Evolutionary conservation across 2,113 vertebrate genomes (phyloP), one percentile per base, ranked within the genome.

Genomic region (Potamarius usumacintae): DNA sequence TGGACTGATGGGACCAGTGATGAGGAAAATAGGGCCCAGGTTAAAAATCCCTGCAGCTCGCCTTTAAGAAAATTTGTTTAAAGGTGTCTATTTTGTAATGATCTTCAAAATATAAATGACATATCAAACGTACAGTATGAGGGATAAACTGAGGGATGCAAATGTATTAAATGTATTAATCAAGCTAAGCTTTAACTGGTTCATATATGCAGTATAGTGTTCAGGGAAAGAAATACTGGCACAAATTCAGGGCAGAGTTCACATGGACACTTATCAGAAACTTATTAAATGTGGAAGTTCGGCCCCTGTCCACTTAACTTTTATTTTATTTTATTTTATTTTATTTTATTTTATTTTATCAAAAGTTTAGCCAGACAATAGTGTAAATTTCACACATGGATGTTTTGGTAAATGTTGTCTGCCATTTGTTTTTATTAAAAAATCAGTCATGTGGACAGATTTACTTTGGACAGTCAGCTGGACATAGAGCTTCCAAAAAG

Each of bases 121-220:
- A 82, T 85, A 83, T 87, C 86, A 88, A 50, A 78, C 72, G 22
- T 79, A 77, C 77, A 90, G 86, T 90, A 85, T 69, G 65, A 85
- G 86, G 71, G 84, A 72, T 88, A 83, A 77, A 82, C 78, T 50
- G 30, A 65, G 69, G 82, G 52, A 55, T 86, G 69, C 42, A 58
- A 62, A 57, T 71, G 69, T 85, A 81, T 87, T 48, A 42, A 30
- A 58, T 58, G 27, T 80, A 71, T 60, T 48, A 42, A 81, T 53
- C 27, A n/a, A 53, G 48, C 82, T 63, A n/a, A 72, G 5, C 42
- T 82, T 60, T 74, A 62, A n/a, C 53, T 55, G 42, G 30, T 20
- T 63, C 17, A 83, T 82, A 67, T 82, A 34, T 62, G 53, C 53
- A 58, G 60, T 60, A 67, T 17, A 65, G 52, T 82, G 84, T 53